Base-by-base conservation (phyloP, 2,888 invertebrate genomes). In the Chloroclystis v-ata region DNA sequence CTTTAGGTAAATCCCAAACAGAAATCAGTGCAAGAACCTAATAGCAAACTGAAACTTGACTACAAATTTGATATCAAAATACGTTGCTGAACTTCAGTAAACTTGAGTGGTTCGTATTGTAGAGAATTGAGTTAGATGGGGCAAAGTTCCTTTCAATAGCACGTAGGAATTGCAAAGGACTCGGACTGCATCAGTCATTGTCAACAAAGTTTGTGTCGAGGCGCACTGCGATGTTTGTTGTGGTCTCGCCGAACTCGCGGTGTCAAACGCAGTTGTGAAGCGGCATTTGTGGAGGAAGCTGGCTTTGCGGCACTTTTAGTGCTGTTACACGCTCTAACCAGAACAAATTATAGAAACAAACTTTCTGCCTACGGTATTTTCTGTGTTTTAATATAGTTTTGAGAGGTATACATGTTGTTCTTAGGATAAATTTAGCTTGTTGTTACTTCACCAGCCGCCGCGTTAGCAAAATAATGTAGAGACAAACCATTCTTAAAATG, bases 111-210 rank as follows among this genome's bases (percentile, higher is more conserved):
- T 69, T 69, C 67, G 60, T 67, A 71, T 72, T 75, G 69, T 71
- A 60, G 59, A 66, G 78, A 80, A 76, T 72, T 5, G 72, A 73
- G 73, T 79, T 74, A 74, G 54, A 20, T 20, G 67, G 59, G 60
- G 56, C 61, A 61, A 72, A 73, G 67, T 74, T 70, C 62, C 51
- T 70, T 75, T 67, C 69, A 72, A 68, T 59, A 60, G 66, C 67
- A 71, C 68, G 70, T 69, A 69, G 64, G 69, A 72, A 75, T 73
- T 69, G 65, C 63, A 61, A 56, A 29, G 37, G 6, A 20, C 20
- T 20, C 33, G 46, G 50, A 63, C 60, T 60, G 71, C 78, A 82
- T 84, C 81, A 77, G 76, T 82, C 81, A 79, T 81, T 82, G 84
- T 83, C 84, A 82, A 79, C 79, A 75, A 82, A 81, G 70, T 82